phyloP scores from a whole-genome alignment of 2,797 vertebrate species.

The Pteronotus mesoamericanus region DNA sequence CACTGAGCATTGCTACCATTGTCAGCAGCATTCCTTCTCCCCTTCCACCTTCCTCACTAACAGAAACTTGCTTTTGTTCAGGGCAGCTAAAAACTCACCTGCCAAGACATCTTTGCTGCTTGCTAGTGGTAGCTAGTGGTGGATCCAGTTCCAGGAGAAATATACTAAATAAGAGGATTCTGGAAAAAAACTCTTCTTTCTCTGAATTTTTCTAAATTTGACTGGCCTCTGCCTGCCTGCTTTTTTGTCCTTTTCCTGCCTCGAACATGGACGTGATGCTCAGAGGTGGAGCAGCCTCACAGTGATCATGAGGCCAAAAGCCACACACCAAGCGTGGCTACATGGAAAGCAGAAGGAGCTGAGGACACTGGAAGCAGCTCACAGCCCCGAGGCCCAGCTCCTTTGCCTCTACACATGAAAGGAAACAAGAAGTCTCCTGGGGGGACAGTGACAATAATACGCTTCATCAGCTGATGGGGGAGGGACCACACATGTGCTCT shows the following conservation, averaged over 20 bases:
- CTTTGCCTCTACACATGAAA: not conserved
- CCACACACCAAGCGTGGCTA: not conserved
- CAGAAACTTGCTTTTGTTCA: not conserved
- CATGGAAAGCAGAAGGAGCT: not conserved
- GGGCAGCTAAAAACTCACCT: not conserved
- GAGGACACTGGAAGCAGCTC: not conserved
- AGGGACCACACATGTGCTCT: constrained; percentile 27
- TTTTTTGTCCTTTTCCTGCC: not conserved
- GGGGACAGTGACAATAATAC: not conserved
- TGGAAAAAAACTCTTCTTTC: not conserved
- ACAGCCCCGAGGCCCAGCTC: not conserved
- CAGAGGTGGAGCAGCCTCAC: not conserved
- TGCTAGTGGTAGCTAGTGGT: not conserved
- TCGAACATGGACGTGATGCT: not conserved
- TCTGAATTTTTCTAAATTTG: not conserved
- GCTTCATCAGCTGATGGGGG: not conserved
- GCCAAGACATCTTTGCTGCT: not conserved
- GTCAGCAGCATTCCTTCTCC: too few relatives aligned
- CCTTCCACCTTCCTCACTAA: not conserved
- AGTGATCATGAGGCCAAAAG: not conserved
- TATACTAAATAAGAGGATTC: not conserved
- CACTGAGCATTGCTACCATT: not conserved
- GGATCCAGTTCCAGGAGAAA: not conserved
- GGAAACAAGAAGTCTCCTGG: not conserved
- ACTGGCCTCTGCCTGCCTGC: not conserved